Percentiles rank a stretch among this genome's conserved stretches.
Conservation (phyloP, 2,888 invertebrate genomes). For the Phyto melanocephala region DNA sequence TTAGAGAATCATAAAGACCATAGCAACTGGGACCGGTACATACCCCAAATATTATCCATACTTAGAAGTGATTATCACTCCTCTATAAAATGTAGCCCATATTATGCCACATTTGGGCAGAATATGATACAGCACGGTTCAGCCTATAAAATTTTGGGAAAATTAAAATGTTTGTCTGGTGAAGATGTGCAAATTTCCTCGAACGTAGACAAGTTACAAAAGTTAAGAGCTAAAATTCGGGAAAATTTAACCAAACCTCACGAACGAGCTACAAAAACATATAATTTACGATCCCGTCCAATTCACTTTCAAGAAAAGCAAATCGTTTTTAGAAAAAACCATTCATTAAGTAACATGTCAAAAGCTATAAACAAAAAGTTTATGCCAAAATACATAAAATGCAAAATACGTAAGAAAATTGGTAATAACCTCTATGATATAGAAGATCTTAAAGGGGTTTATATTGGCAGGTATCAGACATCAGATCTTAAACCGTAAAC, state of each 20-base stretch:
- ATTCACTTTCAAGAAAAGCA: not conserved
- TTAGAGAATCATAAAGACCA: not conserved
- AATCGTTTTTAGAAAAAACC: conserved; percentile 7
- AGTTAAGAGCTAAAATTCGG: not conserved
- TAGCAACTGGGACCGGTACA: not conserved
- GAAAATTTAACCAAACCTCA: not conserved
- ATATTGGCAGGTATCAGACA: conserved; percentile 2
- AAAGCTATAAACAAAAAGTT: conserved; percentile 13
- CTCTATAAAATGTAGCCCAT: conserved; percentile 28
- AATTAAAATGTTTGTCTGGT: not conserved
- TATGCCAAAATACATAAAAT: conserved; percentile 20
- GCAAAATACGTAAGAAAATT: not conserved
- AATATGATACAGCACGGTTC: conserved; percentile 35
- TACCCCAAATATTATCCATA: not conserved
- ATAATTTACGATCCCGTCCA: not conserved
- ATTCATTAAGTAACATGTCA: not conserved
- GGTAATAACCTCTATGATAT: conserved; percentile 23
- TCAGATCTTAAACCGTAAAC: not conserved
- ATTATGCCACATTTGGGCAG: conserved; percentile 31
- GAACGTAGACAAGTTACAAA: not conserved
- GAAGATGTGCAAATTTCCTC: not conserved
- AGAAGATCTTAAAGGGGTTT: not conserved
- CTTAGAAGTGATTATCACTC: conserved; percentile 14
- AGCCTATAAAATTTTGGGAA: conserved; percentile 16
- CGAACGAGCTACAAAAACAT: not conserved